A percentile compares a stretch with the other conserved stretches of the same genome.
Conservation (phyloP, 1,140 invertebrate genomes). For the Philotrypesis tridentata region DNA sequence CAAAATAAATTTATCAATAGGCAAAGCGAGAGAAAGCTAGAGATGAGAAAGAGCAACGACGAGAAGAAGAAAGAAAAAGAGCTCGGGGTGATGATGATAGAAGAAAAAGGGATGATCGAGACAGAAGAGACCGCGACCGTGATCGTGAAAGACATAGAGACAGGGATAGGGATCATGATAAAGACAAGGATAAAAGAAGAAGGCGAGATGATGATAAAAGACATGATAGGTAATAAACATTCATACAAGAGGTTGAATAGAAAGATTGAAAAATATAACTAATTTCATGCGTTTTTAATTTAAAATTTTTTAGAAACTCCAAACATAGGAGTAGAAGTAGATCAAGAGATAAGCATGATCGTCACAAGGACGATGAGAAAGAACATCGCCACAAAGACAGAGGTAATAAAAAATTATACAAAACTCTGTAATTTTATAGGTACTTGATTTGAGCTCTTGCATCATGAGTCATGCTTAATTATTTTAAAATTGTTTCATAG, state of each 20-base stretch:
- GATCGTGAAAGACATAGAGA: constrained; percentile 55
- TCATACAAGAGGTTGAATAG: not conserved
- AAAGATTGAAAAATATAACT: not conserved
- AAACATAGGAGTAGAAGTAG: constrained; percentile 69
- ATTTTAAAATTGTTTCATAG: constrained; percentile 50
- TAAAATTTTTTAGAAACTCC: constrained; percentile 62
- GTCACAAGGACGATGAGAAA: constrained; percentile 69
- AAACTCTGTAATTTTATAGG: not conserved
- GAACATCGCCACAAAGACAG: constrained; percentile 69
- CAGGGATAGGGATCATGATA: constrained; percentile 56
- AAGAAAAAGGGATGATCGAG: constrained; percentile 65
- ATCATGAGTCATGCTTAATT: not conserved
- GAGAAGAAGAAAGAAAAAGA: constrained; percentile 79
- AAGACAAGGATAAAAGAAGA: constrained; percentile 67
- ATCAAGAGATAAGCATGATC: constrained; percentile 69
- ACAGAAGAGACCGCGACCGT: constrained; percentile 67
- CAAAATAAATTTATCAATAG: constrained; percentile 54
- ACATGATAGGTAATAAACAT: constrained; percentile 26
- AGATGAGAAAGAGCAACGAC: constrained; percentile 79
- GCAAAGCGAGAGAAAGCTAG: constrained; percentile 79
- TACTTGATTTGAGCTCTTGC: not conserved
- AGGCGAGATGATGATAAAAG: constrained; percentile 70
- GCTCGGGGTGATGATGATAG: constrained; percentile 72
- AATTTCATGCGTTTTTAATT: constrained; percentile 15
- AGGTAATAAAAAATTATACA: constrained; percentile 56